Evolutionary conservation across 2,113 vertebrate genomes (phyloP), one percentile per base, ranked within the genome.

Genomic region (Ploceus nigricollis): DNA sequence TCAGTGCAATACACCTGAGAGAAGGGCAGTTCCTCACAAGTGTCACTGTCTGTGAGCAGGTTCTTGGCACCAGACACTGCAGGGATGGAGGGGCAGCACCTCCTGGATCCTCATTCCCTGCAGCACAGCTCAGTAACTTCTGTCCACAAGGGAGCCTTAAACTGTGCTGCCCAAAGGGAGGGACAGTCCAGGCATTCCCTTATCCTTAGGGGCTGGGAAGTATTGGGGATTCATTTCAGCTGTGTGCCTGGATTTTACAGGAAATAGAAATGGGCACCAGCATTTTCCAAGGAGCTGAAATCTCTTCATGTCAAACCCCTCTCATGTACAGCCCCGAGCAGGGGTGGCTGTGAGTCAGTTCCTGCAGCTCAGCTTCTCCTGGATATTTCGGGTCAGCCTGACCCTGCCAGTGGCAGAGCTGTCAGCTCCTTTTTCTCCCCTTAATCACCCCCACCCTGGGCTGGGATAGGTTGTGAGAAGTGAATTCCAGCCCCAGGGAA

Each of bases 61-160:
- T 44, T 48, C 58, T 37, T 39, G 69, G 42, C 54, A 45, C 0
- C 0, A 65, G 63, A 1, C 6, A 0, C 35, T 56, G 24, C 57
- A 64, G 81, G 72, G 28, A 2, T 3, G 5, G 35, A 63, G 82
- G 66, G 70, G 58, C 88, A 85, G 76, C 80, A 61, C 37, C 42
- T 12, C 53, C 31, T 61, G 61, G 14, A 3, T n/a, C 40, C 64
- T 19, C 53, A 2, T 27, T 66, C 50, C 47, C 70, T 61, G 47
- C 60, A 33, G 15, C 1, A 5, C 5, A 56, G 77, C 35, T 51
- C 6, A 17, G 1, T 17, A 25, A 17, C 28, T 37, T 13, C 14
- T 80, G 58, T 24, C 73, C 40, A 3, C 7, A 8, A 35, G 51
- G 73, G 12, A 42, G 24, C 22, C 66, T 76, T 15, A 4, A 42